These are phyloP conservation scores for Nomia melanderi DNA, from an alignment of 1,140 invertebrate species.

Conservation along the genomic window DNA sequence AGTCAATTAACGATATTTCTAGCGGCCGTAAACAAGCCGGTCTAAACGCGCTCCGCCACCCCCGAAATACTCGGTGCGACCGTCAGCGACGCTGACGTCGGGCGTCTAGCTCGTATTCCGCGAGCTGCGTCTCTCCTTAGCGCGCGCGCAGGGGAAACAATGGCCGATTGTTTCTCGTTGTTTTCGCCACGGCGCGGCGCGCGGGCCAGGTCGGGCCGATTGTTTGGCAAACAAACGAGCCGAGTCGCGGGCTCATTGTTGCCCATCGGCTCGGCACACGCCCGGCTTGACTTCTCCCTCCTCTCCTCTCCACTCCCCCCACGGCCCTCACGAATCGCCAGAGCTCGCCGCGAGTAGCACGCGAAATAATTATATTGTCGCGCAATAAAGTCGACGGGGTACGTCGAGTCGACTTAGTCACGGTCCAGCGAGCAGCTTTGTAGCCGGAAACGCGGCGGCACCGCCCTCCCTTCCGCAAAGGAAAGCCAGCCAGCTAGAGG, in stretches of 20 bases:
- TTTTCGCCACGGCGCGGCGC: slow-evolving; percentile 45
- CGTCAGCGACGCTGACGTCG: slow-evolving; percentile 12
- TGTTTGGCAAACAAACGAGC: slow-evolving; percentile 67
- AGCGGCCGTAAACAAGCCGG: slow-evolving; percentile 32
- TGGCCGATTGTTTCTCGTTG: slow-evolving; percentile 54
- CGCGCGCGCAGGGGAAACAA: slow-evolving; percentile 27
- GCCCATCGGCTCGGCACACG: slow-evolving; percentile 48
- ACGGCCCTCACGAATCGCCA: neutral
- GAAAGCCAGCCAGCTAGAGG: no score
- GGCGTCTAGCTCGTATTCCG: neutral
- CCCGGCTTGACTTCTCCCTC: slow-evolving; percentile 47
- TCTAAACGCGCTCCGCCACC: slow-evolving; percentile 1
- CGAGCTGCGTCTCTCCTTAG: neutral
- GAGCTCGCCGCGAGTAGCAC: slow-evolving; percentile 27
- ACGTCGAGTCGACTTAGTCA: slow-evolving; percentile 66
- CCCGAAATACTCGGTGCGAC: slow-evolving; percentile 33
- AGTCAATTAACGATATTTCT: slow-evolving; percentile 49
- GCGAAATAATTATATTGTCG: slow-evolving; percentile 76
- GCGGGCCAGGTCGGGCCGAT: slow-evolving; percentile 34
- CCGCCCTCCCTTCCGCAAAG: slow-evolving; percentile 12
- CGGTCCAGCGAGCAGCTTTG: slow-evolving; percentile 56
- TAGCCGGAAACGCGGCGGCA: slow-evolving; percentile 28
- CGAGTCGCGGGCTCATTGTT: slow-evolving; percentile 50
- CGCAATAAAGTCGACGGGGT: slow-evolving; percentile 69
- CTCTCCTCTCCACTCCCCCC: neutral